A percentile compares a stretch with the other conserved stretches of the same genome.
These are phyloP conservation scores for Sphaeramia orbicularis DNA, from an alignment of 2,797 vertebrate genomes.

Conservation along the genomic window DNA sequence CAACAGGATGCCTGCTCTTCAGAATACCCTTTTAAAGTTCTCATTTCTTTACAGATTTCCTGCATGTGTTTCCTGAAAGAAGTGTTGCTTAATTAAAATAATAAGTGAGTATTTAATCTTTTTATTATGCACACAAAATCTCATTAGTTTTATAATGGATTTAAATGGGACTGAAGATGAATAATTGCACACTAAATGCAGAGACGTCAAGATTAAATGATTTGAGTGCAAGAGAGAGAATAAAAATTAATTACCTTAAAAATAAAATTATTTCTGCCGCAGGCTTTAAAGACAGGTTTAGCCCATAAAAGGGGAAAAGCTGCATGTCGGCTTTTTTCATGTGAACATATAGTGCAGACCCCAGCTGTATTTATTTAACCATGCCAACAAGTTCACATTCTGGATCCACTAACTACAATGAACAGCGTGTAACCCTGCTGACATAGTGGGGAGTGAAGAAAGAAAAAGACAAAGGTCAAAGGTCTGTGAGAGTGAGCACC, in stretches of 20 bases:
- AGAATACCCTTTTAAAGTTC: neutral
- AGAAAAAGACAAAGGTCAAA: neutral
- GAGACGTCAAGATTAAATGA: neutral
- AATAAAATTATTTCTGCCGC: neutral
- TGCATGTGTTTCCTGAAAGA: neutral
- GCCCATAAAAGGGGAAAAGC: neutral
- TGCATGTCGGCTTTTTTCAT: neutral
- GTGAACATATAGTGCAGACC: neutral
- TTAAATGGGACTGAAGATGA: neutral
- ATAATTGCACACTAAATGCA: neutral
- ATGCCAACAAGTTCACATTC: neutral
- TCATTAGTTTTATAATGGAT: neutral
- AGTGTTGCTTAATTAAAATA: conserved; percentile 4
- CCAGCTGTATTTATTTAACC: conserved; percentile 24
- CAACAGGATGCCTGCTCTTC: neutral
- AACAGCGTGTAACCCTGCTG: conserved; percentile 1
- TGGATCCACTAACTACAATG: neutral
- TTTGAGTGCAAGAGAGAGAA: too few relatives aligned
- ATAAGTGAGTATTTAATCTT: conserved; percentile 17
- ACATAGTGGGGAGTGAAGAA: neutral
- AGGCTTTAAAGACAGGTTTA: neutral
- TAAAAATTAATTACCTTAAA: too few relatives aligned
- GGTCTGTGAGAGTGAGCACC: conserved; percentile 11
- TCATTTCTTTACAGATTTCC: neutral
- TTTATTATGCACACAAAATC: neutral